Evolutionary conservation across 2,888 invertebrate species (phyloP), one percentile per base, ranked within the genome.

Genomic region (Serrognathus titanus): DNA sequence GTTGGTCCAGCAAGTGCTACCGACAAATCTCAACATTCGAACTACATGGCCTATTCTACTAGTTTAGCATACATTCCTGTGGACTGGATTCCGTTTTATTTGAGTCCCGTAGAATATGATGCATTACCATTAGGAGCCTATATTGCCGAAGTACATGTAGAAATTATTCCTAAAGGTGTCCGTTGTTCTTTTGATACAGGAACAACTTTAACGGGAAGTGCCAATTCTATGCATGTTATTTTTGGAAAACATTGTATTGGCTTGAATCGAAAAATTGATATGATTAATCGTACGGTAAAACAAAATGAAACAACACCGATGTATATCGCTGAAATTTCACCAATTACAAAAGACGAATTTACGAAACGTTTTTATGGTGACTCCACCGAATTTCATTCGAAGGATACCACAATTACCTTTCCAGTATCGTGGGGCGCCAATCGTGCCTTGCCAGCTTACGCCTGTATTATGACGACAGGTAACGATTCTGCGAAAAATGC

Each of bases 171-270:
- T 2, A 47, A 47, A 2, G 16, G 2, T 3, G 16, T 16, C 2
- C 16, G 16, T 2, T 16, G 2, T 16, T 16, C 16, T 3, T 47
- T 47, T n/a, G 47, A 9, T 12, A 47, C 47, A 31, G 47, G 47
- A 9, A 11, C 47, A 8, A 47, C 47, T 1, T 47, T 47, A 12
- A 11, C 47, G 3, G 13, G 47, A 7, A 47, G 13, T 8, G 47
- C 47, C 2, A 47, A 47, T 47, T 47, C 47, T 0, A 47, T 47
- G 47, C 47, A 47, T n/a, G 47, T 47, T 2, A 47, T 47, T 24
- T 47, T 13, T n/a, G 47, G 47, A 3, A 47, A 47, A 47, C 47
- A 47, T 2, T 7, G 7, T 9, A 31, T 47, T 9, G 10, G 47
- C 1, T 47, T 47, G 4, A 47, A 47, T 12, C 47, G n/a, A 3